These are phyloP conservation scores for Halyomorpha halys DNA, from an alignment of 1,140 invertebrate species.

Conservation along the genomic window DNA sequence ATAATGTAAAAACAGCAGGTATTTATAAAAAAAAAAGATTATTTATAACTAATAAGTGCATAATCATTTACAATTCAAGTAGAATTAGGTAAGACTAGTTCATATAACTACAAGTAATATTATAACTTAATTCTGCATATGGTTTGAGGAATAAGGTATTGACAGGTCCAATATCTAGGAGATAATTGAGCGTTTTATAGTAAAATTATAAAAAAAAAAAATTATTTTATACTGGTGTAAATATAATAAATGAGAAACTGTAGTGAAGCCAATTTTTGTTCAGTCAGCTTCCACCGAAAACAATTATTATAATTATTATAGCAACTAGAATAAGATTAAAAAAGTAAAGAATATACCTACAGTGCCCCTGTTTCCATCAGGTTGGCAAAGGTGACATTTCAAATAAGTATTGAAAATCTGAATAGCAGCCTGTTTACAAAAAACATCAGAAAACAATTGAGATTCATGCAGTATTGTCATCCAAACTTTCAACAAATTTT, in stretches of 20 bases:
- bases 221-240: too few relatives aligned
- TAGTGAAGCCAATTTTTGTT: not conserved
- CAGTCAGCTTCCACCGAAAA: not conserved
- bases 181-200: too few relatives aligned
- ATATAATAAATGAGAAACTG: too few relatives aligned
- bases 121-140: not conserved
- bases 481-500: slow-evolving; percentile 73
- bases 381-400: slow-evolving; percentile 67
- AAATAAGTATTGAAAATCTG: slow-evolving; percentile 71
- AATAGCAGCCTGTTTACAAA: slow-evolving; percentile 40
- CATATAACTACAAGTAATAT: too few relatives aligned
- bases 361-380: slow-evolving; percentile 59
- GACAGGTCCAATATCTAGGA: too few relatives aligned
- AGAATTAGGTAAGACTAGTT: too few relatives aligned
- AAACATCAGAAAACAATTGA: slow-evolving; percentile 43
- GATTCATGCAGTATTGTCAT: slow-evolving; percentile 49
- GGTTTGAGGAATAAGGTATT: too few relatives aligned
- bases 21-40: too few relatives aligned
- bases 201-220: too few relatives aligned
- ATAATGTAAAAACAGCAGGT: too few relatives aligned
- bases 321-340: not conserved
- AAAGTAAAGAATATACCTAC: slow-evolving; percentile 27
- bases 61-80: too few relatives aligned
- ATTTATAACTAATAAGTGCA: too few relatives aligned
- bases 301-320: not conserved